These are phyloP conservation scores for Dryobota labecula DNA, from an alignment of 2,888 invertebrate species.

Conservation along the genomic window DNA sequence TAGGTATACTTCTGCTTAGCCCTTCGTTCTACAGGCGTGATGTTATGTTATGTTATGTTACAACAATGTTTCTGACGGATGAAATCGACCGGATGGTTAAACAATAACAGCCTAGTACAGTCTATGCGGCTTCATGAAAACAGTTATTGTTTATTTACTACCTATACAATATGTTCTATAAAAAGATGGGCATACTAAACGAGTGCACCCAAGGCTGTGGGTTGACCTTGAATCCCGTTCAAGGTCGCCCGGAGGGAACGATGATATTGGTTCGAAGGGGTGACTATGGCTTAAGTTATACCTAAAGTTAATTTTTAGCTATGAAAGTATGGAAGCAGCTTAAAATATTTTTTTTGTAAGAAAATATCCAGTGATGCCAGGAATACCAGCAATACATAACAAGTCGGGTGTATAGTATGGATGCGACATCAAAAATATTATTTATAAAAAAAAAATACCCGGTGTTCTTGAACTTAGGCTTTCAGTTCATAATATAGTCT, in stretches of 20 bases:
- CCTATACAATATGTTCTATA: conserved; percentile 41
- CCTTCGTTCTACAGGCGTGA: no score
- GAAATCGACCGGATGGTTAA: not conserved
- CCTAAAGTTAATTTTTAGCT: no score
- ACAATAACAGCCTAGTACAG: not conserved
- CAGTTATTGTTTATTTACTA: conserved; percentile 27
- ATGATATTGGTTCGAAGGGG: not conserved
- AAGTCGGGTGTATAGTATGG: no score
- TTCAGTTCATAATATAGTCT: no score
- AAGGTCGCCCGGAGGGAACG: not conserved
- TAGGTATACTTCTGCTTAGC: no score
- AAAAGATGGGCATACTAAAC: conserved; percentile 20
- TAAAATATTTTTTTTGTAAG: no score
- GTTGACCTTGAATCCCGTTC: conserved; percentile 27
- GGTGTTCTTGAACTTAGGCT: no score
- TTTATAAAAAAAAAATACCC: no score
- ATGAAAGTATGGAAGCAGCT: no score
- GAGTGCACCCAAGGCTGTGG: conserved; percentile 39
- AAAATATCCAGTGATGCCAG: no score
- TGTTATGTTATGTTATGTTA: not conserved
- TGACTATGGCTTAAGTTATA: not conserved
- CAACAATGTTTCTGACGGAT: not conserved
- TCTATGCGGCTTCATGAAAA: conserved; percentile 38
- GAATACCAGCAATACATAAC: no score
- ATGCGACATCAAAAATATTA: no score